phyloP scores from a whole-genome alignment of 2,888 invertebrate genomes.

The Drosophila anomelani region DNA sequence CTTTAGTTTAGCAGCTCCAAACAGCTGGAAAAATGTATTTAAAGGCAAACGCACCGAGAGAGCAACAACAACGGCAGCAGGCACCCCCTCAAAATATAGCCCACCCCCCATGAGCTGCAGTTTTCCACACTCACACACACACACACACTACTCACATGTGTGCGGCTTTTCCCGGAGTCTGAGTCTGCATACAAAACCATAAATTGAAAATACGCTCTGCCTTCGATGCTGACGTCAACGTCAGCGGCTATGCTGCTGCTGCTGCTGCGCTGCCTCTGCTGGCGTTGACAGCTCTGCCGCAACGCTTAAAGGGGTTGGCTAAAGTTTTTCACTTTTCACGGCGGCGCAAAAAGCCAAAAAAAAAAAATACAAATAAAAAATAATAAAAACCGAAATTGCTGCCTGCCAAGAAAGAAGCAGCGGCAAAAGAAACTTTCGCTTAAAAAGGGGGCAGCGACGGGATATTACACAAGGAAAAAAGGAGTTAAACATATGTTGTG shows the following conservation, averaged over 20 bases:
- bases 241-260: constrained; percentile 33
- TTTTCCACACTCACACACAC: constrained; percentile 54
- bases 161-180: constrained; percentile 43
- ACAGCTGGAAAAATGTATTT: constrained; percentile 73
- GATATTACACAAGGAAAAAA: constrained; percentile 30
- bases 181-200: constrained; percentile 70
- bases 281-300: not conserved
- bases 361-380: constrained; percentile 14
- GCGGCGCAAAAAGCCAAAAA: constrained; percentile 43
- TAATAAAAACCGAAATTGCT: constrained; percentile 62
- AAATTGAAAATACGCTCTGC: constrained; percentile 74
- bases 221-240: constrained; percentile 50
- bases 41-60: constrained; percentile 69
- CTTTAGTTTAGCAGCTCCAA: constrained; percentile 71
- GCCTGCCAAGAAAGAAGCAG: constrained; percentile 43
- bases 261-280: constrained; percentile 26
- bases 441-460: constrained; percentile 43
- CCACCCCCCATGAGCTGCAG: constrained; percentile 56
- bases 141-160: not conserved
- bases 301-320: constrained; percentile 65
- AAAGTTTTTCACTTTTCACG: constrained; percentile 76
- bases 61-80: constrained; percentile 25
- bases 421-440: constrained; percentile 71
- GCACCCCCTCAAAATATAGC: constrained; percentile 24
- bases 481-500: not conserved